Base-by-base conservation (phyloP, 2,888 invertebrate genomes). In the Pteria penguin region DNA sequence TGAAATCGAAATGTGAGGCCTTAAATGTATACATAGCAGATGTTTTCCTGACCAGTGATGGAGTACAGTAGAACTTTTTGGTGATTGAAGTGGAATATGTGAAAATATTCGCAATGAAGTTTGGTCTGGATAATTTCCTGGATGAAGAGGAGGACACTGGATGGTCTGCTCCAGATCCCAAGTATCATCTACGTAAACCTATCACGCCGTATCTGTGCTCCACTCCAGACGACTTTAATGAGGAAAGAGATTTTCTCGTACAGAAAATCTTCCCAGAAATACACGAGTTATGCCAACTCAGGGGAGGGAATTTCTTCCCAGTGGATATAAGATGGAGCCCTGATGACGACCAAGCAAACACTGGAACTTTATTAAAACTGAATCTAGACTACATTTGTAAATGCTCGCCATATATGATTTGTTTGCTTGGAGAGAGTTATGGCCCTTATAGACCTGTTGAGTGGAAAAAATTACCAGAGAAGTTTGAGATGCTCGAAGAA, bases 351-450 rank as follows among this genome's bases (percentile, higher is more conserved):
- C 79, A 84, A 27, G 79, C 82, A 4, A 78, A 83, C 26, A 75
- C 79, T 29, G 89, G 88, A 27, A 82, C 87, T 52, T 69, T 87
- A 2, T 73, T 91, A 61, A 84, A 80, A 24, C 80, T 88, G 4
- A 77, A 82, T 11, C 80, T 91, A 22, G 88, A 91, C 67, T 86
- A 82, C 52, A 84, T 91, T 11, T 80, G 72, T 22, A 80, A 80
- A 71, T 89, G 87, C 72, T 81, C 87, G 3, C 91, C 91, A 14
- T 91, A 87, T 80, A 89, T 90, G 71, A 84, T 91, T 14, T 87
- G 90, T 69, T 75, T 91, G 29, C 77, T 91, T 4, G 91, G 91
- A 4, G 90, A 91, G 69, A 84, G 90, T 14, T 91, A 91, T 73
- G 91, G 91, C 0, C 82, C 86, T 0, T 86, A 86, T 72, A 67